These are phyloP conservation scores for Calonectris borealis DNA, from an alignment of 2,113 vertebrate genomes.

Conservation along the genomic window DNA sequence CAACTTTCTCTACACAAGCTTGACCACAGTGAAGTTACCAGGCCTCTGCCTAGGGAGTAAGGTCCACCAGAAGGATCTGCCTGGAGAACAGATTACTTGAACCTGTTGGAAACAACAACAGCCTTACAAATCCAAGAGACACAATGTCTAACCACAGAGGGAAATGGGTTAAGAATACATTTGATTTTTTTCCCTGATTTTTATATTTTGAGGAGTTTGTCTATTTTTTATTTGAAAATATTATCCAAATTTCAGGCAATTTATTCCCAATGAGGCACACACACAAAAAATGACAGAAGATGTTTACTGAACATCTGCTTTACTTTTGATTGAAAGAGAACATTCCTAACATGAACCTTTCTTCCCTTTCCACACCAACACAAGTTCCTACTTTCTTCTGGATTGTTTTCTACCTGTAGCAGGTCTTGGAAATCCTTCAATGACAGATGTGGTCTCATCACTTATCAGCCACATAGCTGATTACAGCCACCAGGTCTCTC, in stretches of 20 bases:
- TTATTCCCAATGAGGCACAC: not conserved
- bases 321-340: not conserved
- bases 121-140: not conserved
- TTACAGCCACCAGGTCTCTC: not conserved
- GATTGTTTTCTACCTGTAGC: not conserved
- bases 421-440: not conserved
- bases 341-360: not conserved
- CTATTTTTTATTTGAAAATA: not conserved
- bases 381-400: not conserved
- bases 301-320: not conserved
- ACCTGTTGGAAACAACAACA: not conserved
- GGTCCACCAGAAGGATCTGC: not conserved
- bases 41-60: not conserved
- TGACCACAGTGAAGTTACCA: not conserved
- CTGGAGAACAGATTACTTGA: not conserved
- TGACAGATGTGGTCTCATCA: not conserved
- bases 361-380: not conserved
- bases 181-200: not conserved
- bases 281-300: not conserved
- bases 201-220: not conserved
- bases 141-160: not conserved
- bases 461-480: not conserved
- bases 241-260: not conserved
- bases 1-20: not conserved
- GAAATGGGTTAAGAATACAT: not conserved